phyloP scores from a whole-genome alignment of 2,113 vertebrate genomes.

The Steatornis caripensis region DNA sequence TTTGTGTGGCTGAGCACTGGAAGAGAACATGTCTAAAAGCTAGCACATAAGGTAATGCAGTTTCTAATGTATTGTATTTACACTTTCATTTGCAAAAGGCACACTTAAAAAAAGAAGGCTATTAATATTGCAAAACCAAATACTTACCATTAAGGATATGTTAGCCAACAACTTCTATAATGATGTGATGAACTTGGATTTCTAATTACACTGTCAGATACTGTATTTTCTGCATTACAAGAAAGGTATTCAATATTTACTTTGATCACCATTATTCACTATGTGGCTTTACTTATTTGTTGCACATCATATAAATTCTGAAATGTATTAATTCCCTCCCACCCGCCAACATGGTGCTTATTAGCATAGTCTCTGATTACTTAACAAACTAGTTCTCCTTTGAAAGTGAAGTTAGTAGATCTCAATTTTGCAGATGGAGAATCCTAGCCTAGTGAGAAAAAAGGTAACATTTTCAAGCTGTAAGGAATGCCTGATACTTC shows the following conservation, averaged over 20 bases:
- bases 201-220: not conserved
- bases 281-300: not conserved
- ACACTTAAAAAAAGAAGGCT: not conserved
- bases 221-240: not conserved
- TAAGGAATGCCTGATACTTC: not conserved
- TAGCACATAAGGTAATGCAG: not conserved
- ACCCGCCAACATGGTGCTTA: too few relatives aligned
- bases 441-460: not conserved
- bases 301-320: not conserved
- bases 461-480: not conserved
- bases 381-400: not conserved
- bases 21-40: not conserved
- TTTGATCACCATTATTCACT: not conserved
- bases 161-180: not conserved
- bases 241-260: not conserved
- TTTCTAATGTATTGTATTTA: not conserved
- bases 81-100: not conserved
- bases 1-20: not conserved
- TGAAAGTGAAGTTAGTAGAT: not conserved
- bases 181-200: not conserved
- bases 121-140: not conserved
- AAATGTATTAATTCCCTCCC: not conserved
- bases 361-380: not conserved
- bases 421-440: not conserved
- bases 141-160: not conserved